Base-by-base conservation (phyloP, 2,797 vertebrate genomes). In the Taeniopygia guttata region DNA sequence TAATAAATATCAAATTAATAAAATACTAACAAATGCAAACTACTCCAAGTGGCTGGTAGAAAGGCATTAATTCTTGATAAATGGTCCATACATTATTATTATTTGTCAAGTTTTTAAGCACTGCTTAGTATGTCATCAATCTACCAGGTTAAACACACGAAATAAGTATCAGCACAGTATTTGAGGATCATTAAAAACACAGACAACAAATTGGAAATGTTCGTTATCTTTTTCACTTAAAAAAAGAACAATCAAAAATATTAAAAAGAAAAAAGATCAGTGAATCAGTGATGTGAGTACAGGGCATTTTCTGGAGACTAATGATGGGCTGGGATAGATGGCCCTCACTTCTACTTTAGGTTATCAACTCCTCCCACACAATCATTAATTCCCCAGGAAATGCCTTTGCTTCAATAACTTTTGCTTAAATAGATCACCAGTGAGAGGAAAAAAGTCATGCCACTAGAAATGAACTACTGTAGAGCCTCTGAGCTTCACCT, bases 341-440 rank as follows among this genome's bases (percentile, higher is more conserved):
- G 82, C 38, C 87, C 93, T 95, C 77, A 72, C 83, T 97, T 96
- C 77, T 80, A 54, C 84, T 93, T 92, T 62, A 88, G 76, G 73
- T 96, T 96, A 96, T 96, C 96, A 93, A 6, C 74, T 96, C 93
- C 92, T 96, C 87, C 92, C 94, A 94, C 86, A 66, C n/a, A 12
- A 90, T 96, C 96, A 97, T 96, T 96, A 97, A 95, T 97, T 76
- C 89, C 90, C 78, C 45, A 89, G 59, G 85, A 96, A 97, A 94
- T 60, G 67, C 74, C 84, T 91, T 88, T 88, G 67, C 85, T 94
- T 88, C 94, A 94, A 67, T 59, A 85, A 81, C 40, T 92, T 93
- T 85, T 91, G 73, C 72, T 95, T 93, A 95, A 97, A 93, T 34
- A 95, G 91, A 95, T 96, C 88, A 94, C 82, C 40, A n/a, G 51